Conservation (phyloP, 2,888 invertebrate genomes). For the Aphidoletes aphidimyza region DNA sequence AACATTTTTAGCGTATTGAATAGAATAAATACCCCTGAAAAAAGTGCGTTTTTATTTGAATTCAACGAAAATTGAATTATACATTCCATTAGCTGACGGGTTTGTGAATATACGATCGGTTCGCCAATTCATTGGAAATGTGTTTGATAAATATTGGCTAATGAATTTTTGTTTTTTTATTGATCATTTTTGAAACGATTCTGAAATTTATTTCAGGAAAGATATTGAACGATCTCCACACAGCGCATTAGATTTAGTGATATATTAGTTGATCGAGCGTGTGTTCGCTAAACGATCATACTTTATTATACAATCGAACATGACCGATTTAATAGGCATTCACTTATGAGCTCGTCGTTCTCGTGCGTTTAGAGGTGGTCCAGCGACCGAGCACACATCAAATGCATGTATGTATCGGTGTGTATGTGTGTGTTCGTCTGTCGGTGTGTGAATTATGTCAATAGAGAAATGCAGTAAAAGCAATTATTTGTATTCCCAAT, state of each 20-base stretch:
- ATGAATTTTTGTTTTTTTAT: too few species aligned
- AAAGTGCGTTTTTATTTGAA: not conserved
- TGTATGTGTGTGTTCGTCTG: too few species aligned
- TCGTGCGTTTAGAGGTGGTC: too few species aligned
- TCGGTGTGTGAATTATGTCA: conserved; percentile 51
- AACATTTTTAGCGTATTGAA: not conserved
- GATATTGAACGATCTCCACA: not conserved
- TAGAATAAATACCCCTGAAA: not conserved
- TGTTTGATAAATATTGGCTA: too few species aligned
- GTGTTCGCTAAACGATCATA: not conserved
- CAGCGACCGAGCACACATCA: too few species aligned
- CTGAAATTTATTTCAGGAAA: too few species aligned
- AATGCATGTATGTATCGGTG: too few species aligned
- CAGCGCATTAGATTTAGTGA: not conserved
- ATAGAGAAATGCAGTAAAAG: conserved; percentile 26
- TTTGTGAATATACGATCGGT: not conserved
- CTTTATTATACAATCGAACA: conserved; percentile 34
- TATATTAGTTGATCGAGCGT: not conserved
- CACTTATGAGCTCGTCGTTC: not conserved
- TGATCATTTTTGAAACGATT: too few species aligned
- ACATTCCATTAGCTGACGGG: too few species aligned
- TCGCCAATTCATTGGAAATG: not conserved
- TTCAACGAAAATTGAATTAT: not conserved
- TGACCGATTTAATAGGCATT: conserved; percentile 34
- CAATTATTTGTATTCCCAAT: conserved; percentile 21